Conservation (phyloP, 2,888 invertebrate species). For the Orgyia antiqua region DNA sequence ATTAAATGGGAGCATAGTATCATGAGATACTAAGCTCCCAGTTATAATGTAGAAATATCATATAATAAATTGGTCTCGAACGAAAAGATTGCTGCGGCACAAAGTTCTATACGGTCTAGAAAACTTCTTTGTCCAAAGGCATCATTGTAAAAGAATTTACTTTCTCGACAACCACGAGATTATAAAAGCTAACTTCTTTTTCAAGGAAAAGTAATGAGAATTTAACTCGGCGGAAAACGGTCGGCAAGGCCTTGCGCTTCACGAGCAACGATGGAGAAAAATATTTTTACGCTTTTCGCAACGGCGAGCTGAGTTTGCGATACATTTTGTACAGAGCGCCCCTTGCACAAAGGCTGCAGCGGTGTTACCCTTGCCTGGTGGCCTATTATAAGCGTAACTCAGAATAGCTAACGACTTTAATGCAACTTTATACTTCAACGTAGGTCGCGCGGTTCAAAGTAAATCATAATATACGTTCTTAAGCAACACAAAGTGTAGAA, state of each 20-base stretch:
- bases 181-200: constrained; percentile 68
- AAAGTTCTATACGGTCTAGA: constrained; percentile 47
- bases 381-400: constrained; percentile 55
- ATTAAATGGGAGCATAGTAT: too few relatives aligned
- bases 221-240: constrained; percentile 71
- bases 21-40: too few relatives aligned
- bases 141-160: constrained; percentile 68
- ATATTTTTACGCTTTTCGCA: constrained; percentile 59
- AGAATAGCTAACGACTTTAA: constrained; percentile 52
- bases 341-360: constrained; percentile 49
- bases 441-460: constrained; percentile 38
- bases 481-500: constrained; percentile 53
- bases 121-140: constrained; percentile 50
- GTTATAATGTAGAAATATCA: too few relatives aligned
- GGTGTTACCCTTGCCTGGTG: constrained; percentile 35
- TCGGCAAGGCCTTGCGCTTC: constrained; percentile 43
- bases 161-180: constrained; percentile 51
- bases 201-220: constrained; percentile 73
- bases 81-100: constrained; percentile 48
- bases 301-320: constrained; percentile 36
- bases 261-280: constrained; percentile 51
- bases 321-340: constrained; percentile 41
- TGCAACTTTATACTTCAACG: constrained; percentile 49
- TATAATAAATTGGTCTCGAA: constrained; percentile 60
- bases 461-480: constrained; percentile 44